Conservation (phyloP, 2,888 invertebrate genomes). For the Abrostola triplasia region DNA sequence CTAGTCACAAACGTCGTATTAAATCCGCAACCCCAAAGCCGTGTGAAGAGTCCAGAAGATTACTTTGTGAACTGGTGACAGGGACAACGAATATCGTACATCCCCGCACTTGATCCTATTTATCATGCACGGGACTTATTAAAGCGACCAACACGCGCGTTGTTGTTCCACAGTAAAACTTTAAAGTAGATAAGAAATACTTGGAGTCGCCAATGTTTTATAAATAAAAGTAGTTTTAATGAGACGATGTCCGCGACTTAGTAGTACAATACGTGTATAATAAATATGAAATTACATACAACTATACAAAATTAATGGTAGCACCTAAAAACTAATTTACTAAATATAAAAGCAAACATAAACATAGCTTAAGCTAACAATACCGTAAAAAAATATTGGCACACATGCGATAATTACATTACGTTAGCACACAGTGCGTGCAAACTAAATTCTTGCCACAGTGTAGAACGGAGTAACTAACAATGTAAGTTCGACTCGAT, state of each 20-base stretch:
- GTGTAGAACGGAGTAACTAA: constrained; percentile 65
- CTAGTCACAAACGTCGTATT: constrained; percentile 74
- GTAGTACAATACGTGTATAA: background rate
- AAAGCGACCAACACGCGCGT: constrained; percentile 83
- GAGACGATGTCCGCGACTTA: background rate
- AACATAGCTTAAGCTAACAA: constrained; percentile 28
- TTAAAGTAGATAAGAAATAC: constrained; percentile 72
- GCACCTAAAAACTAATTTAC: constrained; percentile 21
- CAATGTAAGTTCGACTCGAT: constrained; percentile 70
- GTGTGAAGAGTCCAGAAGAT: constrained; percentile 62
- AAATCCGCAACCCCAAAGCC: constrained; percentile 70
- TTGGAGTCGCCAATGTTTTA: constrained; percentile 61
- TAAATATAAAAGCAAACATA: constrained; percentile 26
- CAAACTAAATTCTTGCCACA: constrained; percentile 54
- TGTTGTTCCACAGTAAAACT: constrained; percentile 75
- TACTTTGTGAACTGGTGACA: constrained; percentile 58
- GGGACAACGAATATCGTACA: constrained; percentile 64
- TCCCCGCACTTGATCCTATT: constrained; percentile 83
- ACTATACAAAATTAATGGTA: background rate
- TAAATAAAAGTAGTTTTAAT: background rate
- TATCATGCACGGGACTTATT: constrained; percentile 85
- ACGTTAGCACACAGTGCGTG: constrained; percentile 34
- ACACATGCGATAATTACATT: constrained; percentile 56
- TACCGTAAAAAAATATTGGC: constrained; percentile 44
- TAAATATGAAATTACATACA: constrained; percentile 29